Conservation (phyloP, 2,113 vertebrate species). For the Diadophis punctatus region DNA sequence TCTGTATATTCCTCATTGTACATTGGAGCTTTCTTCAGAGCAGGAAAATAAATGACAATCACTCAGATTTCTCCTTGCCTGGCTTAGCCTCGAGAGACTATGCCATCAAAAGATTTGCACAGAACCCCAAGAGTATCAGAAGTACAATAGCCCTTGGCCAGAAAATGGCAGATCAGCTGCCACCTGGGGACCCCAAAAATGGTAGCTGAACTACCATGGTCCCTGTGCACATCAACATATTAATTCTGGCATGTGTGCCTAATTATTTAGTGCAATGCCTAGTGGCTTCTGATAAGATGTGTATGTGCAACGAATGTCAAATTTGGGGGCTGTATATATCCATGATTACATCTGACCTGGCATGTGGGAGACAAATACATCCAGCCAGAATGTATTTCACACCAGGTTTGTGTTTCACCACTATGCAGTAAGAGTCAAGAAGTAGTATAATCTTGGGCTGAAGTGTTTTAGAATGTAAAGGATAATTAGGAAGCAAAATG, state of each 20-base stretch:
- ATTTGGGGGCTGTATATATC: not conserved
- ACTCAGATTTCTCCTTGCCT: conserved; percentile 48
- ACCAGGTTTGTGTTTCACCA: not conserved
- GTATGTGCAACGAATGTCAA: conserved; percentile 7
- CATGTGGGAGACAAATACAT: not conserved
- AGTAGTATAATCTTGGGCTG: not conserved
- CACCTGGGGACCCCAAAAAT: conserved; percentile 64
- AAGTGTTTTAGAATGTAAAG: fast-evolving
- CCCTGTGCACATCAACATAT: conserved; percentile 49
- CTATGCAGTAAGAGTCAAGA: not conserved
- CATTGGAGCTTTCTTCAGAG: conserved; percentile 58
- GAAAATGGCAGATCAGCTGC: conserved; percentile 54
- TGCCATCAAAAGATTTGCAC: conserved; percentile 52
- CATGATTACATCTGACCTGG: not conserved
- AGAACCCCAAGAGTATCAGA: conserved; percentile 53
- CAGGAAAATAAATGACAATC: conserved; percentile 69
- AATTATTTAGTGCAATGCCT: conserved; percentile 62
- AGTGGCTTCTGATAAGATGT: conserved; percentile 53
- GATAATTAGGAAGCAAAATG: not conserved
- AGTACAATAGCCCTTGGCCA: conserved; percentile 34
- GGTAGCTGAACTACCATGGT: conserved; percentile 60
- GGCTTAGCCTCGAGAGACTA: conserved; percentile 50
- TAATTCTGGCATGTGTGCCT: conserved; percentile 58
- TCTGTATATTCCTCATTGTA: conserved; percentile 64
- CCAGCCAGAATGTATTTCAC: not conserved